phyloP scores from a whole-genome alignment of 2,113 vertebrate species.

The Rhipidura dahli region DNA sequence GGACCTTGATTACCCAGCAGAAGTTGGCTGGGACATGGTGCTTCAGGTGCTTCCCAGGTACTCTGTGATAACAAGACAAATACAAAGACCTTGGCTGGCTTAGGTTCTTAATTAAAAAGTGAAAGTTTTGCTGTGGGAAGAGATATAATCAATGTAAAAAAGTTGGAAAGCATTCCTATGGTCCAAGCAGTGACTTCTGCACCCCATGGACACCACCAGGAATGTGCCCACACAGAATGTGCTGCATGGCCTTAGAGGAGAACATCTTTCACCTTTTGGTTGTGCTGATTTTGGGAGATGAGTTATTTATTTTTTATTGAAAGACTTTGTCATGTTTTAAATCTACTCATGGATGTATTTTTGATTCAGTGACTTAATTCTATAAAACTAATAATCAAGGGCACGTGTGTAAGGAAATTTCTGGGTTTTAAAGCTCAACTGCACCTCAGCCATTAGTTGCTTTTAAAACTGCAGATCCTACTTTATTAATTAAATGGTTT shows the following conservation, averaged over 20 bases:
- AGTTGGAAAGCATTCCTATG: background rate
- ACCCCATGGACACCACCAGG: background rate
- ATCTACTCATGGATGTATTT: background rate
- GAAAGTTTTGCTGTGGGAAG: background rate
- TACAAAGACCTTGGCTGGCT: background rate
- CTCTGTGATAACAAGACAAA: background rate
- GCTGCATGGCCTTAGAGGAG: background rate
- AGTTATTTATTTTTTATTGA: background rate
- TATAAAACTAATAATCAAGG: background rate
- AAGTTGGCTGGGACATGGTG: background rate
- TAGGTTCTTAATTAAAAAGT: background rate
- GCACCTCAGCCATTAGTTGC: background rate
- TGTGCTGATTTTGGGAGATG: background rate
- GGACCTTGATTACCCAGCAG: background rate
- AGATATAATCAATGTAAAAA: background rate
- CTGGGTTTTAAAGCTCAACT: background rate
- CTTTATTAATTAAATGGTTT: background rate
- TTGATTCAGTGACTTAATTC: background rate
- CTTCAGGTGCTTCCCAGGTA: background rate
- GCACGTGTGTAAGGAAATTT: background rate
- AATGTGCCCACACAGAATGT: background rate
- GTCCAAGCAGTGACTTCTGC: background rate
- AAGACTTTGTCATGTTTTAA: background rate
- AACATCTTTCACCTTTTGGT: background rate
- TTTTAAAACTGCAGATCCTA: background rate